Evolutionary conservation across 2,113 vertebrate genomes (phyloP).

Genomic region (Platysternon megacephalum): DNA sequence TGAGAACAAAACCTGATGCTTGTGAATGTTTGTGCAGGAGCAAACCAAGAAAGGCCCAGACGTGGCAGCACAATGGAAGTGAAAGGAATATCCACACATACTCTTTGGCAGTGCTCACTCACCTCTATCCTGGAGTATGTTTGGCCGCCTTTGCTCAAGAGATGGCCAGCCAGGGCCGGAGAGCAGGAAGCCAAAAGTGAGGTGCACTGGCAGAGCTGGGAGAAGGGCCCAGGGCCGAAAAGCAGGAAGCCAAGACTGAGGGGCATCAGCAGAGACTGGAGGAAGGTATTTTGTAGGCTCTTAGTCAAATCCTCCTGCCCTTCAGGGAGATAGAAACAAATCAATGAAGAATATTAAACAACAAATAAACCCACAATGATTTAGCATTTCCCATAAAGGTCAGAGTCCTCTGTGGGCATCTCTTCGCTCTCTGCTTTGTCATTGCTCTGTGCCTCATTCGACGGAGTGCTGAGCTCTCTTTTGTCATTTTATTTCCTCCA

Average conservation of each 20-base stretch:
- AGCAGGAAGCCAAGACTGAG: neutral
- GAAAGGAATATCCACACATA: neutral
- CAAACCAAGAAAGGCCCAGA: neutral
- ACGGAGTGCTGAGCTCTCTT: neutral
- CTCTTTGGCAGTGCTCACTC: neutral
- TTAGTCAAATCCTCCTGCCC: constrained; percentile 68
- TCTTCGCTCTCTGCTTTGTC: constrained; percentile 13
- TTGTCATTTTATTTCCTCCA: neutral
- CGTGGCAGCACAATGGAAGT: neutral
- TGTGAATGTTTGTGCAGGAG: neutral
- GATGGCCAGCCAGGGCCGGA: neutral
- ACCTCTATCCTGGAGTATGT: neutral
- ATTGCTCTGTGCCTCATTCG: neutral
- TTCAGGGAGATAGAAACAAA: constrained; percentile 70
- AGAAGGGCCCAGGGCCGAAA: neutral
- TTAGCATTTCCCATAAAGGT: constrained; percentile 66
- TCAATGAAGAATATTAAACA: constrained; percentile 76
- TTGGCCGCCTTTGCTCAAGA: neutral
- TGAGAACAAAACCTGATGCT: neutral
- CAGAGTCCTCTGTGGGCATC: neutral
- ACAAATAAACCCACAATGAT: constrained; percentile 46
- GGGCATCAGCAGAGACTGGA: too few species aligned
- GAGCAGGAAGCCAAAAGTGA: neutral
- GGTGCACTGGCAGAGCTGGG: neutral
- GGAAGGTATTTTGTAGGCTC: neutral